Percentiles rank a stretch among this genome's conserved stretches.
These are phyloP conservation scores for Scylla paramamosain DNA, from an alignment of 1,140 invertebrate species.

Conservation along the genomic window DNA sequence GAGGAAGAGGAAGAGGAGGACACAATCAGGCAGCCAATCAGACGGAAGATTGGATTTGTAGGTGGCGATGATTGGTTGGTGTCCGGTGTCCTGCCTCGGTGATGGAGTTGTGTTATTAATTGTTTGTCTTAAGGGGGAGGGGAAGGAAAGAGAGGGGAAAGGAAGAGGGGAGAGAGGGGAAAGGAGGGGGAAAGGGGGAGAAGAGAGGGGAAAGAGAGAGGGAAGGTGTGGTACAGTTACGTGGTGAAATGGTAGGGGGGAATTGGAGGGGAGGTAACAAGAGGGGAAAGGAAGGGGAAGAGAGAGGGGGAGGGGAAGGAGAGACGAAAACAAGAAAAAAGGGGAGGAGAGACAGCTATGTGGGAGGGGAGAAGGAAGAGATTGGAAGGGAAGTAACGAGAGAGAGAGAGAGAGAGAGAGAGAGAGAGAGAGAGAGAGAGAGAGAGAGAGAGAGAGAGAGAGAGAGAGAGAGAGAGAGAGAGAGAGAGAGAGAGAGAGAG, in stretches of 20 bases:
- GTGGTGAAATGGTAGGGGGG: neutral
- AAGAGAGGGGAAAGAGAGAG: neutral
- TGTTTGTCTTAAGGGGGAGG: neutral
- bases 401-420: neutral
- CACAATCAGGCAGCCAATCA: neutral
- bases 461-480: conserved; percentile 21
- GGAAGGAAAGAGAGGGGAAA: neutral
- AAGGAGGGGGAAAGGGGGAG: neutral
- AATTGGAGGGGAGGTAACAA: neutral
- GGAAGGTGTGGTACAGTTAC: neutral
- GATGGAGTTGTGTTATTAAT: neutral
- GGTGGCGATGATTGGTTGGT: neutral
- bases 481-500: conserved; percentile 29
- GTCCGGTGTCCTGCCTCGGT: neutral
- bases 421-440: neutral
- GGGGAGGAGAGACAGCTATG: neutral
- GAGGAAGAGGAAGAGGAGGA: neutral
- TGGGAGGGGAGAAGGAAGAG: neutral
- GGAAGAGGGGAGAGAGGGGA: neutral
- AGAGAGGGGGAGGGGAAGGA: neutral
- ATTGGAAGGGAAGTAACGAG: no score
- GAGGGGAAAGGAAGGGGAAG: neutral
- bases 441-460: neutral
- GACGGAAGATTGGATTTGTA: neutral
- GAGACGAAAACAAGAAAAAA: no score